These are phyloP conservation scores for Bucorvus abyssinicus DNA, from an alignment of 2,797 vertebrate species.

Conservation along the genomic window DNA sequence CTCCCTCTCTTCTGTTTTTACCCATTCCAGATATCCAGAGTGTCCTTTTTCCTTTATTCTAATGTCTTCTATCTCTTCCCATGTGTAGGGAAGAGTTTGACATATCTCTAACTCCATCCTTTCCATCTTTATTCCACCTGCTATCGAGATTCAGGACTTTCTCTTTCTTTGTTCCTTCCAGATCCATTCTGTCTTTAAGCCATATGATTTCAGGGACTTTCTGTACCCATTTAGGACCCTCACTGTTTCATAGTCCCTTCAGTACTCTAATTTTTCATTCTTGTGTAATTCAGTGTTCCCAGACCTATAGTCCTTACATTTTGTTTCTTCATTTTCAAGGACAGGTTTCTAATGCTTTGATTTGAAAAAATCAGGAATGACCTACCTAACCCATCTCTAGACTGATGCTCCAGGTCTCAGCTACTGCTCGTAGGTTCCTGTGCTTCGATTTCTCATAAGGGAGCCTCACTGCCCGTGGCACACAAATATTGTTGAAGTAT, in stretches of 20 bases:
- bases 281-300: not conserved
- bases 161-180: not conserved
- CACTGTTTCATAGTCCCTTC: not conserved
- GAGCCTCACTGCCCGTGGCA: not conserved
- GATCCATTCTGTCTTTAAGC: not conserved
- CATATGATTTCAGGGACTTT: not conserved
- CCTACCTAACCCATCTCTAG: not conserved
- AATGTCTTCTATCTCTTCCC: not conserved
- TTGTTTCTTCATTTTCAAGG: not conserved
- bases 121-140: not conserved
- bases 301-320: not conserved
- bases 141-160: not conserved
- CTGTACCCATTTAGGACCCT: not conserved
- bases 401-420: not conserved
- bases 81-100: not conserved
- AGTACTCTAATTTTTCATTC: not conserved
- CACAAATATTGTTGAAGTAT: accelerated
- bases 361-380: not conserved
- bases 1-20: not conserved
- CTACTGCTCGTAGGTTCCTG: not conserved
- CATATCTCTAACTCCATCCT: not conserved
- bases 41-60: not conserved
- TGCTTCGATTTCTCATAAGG: not conserved
- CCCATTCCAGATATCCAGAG: not conserved
- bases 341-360: not conserved